These are phyloP conservation scores for Trichacis sp. DNA, from an alignment of 2,888 invertebrate genomes.

Conservation along the genomic window DNA sequence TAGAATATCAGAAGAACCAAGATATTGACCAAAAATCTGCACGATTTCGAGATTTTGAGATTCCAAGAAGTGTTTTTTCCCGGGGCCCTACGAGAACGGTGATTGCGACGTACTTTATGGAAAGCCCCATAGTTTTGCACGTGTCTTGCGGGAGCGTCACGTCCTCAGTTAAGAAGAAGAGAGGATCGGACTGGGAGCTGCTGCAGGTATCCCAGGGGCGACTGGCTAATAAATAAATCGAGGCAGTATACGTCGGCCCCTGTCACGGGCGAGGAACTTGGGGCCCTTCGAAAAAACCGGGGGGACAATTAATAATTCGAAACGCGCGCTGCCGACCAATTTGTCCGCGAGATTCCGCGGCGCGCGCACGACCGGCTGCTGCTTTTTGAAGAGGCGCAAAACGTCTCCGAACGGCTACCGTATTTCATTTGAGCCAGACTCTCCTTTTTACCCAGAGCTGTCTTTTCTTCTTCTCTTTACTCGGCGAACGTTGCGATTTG, in stretches of 20 bases:
- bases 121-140: no score
- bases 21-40: no score
- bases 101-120: no score
- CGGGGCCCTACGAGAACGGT: no score
- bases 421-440: constrained; percentile 30
- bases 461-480: no score
- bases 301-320: constrained; percentile 66
- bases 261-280: constrained; percentile 47
- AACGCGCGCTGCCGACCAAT: constrained; percentile 57
- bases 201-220: constrained; percentile 46
- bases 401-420: constrained; percentile 36
- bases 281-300: constrained; percentile 27
- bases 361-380: constrained; percentile 37
- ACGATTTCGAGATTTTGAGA: no score
- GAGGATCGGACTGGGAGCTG: no score
- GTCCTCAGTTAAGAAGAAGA: constrained; percentile 5
- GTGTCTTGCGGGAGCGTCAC: neutral
- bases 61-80: no score
- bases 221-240: constrained; percentile 62
- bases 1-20: no score
- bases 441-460: no score
- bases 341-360: constrained; percentile 63
- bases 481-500: no score
- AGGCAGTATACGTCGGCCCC: constrained; percentile 41
- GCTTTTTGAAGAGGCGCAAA: constrained; percentile 45